Percentiles rank a stretch among this genome's conserved stretches.
Evolutionary conservation across 37 sponge, comb jelly and placozoan species (phyloP).

Genomic region (Eunapius fragilis): DNA sequence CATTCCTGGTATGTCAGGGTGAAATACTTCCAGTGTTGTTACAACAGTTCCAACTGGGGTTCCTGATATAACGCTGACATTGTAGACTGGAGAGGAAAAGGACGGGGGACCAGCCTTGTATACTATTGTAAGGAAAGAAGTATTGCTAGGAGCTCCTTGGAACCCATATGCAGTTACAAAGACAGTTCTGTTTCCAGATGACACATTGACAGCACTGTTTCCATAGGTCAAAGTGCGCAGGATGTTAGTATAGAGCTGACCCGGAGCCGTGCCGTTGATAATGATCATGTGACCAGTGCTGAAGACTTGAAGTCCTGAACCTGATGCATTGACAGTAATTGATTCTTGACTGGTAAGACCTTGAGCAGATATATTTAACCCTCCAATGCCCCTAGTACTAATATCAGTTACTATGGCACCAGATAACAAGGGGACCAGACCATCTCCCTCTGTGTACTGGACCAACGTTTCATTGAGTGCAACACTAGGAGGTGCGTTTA

Average conservation of each 20-base stretch:
- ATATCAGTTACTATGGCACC: slow-evolving; percentile 46
- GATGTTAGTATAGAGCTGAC: slow-evolving; percentile 26
- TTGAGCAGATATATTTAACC: slow-evolving; percentile 9
- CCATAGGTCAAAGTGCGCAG: slow-evolving; percentile 63
- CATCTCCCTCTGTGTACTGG: slow-evolving; percentile 52
- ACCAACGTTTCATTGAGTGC: slow-evolving; percentile 1
- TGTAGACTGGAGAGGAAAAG: slow-evolving; percentile 19
- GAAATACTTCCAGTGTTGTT: slow-evolving; percentile 9
- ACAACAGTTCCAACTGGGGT: background rate
- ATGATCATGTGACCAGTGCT: background rate
- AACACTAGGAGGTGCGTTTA: slow-evolving; percentile 56
- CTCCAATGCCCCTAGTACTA: slow-evolving; percentile 27
- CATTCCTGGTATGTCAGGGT: slow-evolving; percentile 13
- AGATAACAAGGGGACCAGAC: slow-evolving; percentile 8
- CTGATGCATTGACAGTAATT: background rate
- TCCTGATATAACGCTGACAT: slow-evolving; percentile 37
- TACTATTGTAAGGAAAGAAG: slow-evolving; percentile 34
- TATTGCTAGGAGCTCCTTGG: slow-evolving; percentile 12
- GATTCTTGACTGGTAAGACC: background rate
- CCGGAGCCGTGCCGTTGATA: slow-evolving; percentile 28
- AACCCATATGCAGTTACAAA: slow-evolving; percentile 23
- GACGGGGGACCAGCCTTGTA: slow-evolving; percentile 27
- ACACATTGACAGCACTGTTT: slow-evolving; percentile 37
- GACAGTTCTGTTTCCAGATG: slow-evolving; percentile 33
- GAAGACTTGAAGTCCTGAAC: background rate